Evolutionary conservation across 2,888 invertebrate genomes (phyloP).

Genomic region (Brachylomia viminalis): DNA sequence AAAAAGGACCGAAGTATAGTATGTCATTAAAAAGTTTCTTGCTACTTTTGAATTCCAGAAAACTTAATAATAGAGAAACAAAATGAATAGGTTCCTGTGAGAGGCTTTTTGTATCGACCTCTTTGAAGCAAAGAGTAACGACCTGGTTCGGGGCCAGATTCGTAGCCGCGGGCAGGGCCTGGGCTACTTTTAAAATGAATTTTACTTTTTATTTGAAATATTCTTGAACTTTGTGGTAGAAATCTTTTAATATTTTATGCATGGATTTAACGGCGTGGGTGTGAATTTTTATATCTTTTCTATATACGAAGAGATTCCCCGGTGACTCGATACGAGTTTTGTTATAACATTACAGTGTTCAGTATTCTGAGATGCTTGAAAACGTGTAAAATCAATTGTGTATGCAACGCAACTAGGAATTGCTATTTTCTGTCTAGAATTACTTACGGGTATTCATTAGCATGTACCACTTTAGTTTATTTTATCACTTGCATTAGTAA

Average conservation of each 20-base stretch:
- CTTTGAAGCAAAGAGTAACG: constrained; percentile 71
- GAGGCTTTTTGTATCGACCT: constrained; percentile 72
- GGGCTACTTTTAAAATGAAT: constrained; percentile 65
- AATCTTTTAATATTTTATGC: constrained; percentile 59
- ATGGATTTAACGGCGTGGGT: constrained; percentile 43
- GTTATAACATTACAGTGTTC: constrained; percentile 34
- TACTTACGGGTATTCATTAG: constrained; percentile 9
- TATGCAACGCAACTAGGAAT: constrained; percentile 29
- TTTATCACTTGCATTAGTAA: background rate
- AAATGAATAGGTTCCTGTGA: constrained; percentile 73
- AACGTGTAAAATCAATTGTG: constrained; percentile 46
- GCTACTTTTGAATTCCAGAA: constrained; percentile 62
- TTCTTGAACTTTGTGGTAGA: constrained; percentile 56
- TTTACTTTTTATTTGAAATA: constrained; percentile 62
- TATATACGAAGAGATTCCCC: constrained; percentile 27
- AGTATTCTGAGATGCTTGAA: constrained; percentile 32
- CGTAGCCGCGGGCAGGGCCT: constrained; percentile 63
- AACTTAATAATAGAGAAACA: constrained; percentile 74
- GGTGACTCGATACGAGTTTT: constrained; percentile 17
- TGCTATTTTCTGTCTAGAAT: background rate
- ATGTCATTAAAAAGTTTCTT: constrained; percentile 67
- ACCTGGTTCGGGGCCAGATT: constrained; percentile 72
- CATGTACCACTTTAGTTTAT: constrained; percentile 6
- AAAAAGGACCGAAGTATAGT: constrained; percentile 44
- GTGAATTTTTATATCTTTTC: constrained; percentile 48